Conservation (phyloP, 2,888 invertebrate genomes). For the Pecten maximus region DNA sequence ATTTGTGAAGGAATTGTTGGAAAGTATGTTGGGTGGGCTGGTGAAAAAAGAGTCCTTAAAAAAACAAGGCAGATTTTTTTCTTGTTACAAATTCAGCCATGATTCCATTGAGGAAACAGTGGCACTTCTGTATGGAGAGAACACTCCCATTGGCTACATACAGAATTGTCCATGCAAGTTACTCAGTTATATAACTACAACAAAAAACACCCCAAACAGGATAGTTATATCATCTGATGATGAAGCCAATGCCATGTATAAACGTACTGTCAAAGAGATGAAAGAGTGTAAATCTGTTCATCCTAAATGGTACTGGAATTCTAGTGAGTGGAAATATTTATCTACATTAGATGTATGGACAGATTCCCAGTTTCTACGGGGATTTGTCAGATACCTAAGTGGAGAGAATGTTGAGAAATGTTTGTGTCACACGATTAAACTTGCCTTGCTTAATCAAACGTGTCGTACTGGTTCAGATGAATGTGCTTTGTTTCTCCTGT, state of each 20-base stretch:
- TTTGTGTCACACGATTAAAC: background rate
- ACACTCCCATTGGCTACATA: slow-evolving; percentile 1
- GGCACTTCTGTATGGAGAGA: background rate
- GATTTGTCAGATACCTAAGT: background rate
- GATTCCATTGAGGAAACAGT: slow-evolving; percentile 21
- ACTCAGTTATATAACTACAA: background rate
- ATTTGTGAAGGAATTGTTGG: background rate
- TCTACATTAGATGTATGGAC: background rate
- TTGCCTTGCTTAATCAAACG: background rate
- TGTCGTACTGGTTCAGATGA: background rate
- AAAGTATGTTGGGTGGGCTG: background rate
- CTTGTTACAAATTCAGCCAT: background rate
- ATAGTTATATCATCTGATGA: background rate
- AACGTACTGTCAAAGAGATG: background rate
- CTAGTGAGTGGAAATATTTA: background rate
- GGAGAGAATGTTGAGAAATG: background rate
- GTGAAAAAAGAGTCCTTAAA: background rate
- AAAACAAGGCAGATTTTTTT: background rate
- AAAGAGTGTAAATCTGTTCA: background rate
- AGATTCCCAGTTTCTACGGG: background rate
- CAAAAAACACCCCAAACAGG: background rate
- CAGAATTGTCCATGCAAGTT: background rate
- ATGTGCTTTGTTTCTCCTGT: background rate
- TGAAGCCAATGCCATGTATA: background rate
- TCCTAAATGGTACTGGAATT: background rate